Conservation (phyloP, 2,888 invertebrate genomes). For the Altica lythri region DNA sequence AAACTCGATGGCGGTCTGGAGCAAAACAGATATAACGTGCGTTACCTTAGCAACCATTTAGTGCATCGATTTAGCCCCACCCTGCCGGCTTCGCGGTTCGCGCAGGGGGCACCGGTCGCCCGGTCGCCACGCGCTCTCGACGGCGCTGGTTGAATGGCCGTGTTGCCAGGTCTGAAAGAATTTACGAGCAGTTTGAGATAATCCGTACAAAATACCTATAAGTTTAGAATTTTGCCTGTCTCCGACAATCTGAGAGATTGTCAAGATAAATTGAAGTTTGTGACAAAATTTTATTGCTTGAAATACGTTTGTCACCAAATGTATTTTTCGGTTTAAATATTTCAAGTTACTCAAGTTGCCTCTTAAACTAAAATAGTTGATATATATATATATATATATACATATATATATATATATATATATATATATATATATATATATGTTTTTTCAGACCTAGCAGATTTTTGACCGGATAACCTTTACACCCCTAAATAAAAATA, state of each 20-base stretch:
- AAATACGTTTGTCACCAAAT: too few relatives aligned
- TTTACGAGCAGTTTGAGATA: neutral
- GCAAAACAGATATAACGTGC: conserved; percentile 50
- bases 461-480: conserved; percentile 23
- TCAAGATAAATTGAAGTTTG: neutral
- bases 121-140: conserved; percentile 28
- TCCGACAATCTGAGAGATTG: neutral
- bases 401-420: too few relatives aligned
- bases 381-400: too few relatives aligned
- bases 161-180: conserved; percentile 24
- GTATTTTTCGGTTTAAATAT: too few relatives aligned
- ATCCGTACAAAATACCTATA: neutral
- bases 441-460: conserved; percentile 8
- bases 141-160: conserved; percentile 23
- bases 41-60: conserved; percentile 54
- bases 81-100: conserved; percentile 53
- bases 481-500: neutral
- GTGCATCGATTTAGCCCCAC: conserved; percentile 57
- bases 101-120: conserved; percentile 40
- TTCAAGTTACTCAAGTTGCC: too few relatives aligned
- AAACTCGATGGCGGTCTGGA: conserved; percentile 52
- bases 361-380: too few relatives aligned
- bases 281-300: too few relatives aligned
- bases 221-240: neutral
- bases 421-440: too few relatives aligned